Evolutionary conservation across 2,113 vertebrate genomes (phyloP).

Genomic region (Hippoglossus stenolepis): DNA sequence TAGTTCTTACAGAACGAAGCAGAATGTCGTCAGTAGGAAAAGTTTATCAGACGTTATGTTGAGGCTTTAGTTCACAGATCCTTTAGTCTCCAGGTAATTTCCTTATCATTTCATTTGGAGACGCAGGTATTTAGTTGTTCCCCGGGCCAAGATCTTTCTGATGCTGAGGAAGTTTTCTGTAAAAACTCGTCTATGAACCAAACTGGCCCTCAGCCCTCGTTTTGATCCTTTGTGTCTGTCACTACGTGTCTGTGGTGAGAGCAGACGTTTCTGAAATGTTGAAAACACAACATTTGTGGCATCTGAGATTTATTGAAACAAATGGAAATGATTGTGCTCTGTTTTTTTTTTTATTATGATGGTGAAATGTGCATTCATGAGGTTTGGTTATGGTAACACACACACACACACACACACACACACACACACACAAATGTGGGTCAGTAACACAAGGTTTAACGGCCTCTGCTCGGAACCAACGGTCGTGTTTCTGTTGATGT

Average conservation of each 20-base stretch:
- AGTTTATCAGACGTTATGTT: no score
- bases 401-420: background rate
- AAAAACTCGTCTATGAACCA: background rate
- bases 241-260: background rate
- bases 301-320: background rate
- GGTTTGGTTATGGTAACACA: background rate
- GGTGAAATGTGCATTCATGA: constrained; percentile 5
- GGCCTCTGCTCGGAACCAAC: background rate
- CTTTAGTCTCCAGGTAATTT: background rate
- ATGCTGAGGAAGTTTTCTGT: no score
- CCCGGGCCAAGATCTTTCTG: no score
- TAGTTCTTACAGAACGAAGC: no score
- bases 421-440: background rate
- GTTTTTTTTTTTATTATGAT: background rate
- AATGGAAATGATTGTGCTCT: background rate
- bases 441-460: background rate
- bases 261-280: background rate
- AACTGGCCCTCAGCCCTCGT: background rate
- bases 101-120: background rate
- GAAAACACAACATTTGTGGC: constrained; percentile 6
- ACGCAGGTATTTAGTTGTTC: no score
- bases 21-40: no score
- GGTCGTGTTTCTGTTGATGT: background rate
- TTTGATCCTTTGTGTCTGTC: background rate
- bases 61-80: background rate